Base-by-base conservation (phyloP, 2,797 vertebrate species). In the Lycodopsis pacificus region DNA sequence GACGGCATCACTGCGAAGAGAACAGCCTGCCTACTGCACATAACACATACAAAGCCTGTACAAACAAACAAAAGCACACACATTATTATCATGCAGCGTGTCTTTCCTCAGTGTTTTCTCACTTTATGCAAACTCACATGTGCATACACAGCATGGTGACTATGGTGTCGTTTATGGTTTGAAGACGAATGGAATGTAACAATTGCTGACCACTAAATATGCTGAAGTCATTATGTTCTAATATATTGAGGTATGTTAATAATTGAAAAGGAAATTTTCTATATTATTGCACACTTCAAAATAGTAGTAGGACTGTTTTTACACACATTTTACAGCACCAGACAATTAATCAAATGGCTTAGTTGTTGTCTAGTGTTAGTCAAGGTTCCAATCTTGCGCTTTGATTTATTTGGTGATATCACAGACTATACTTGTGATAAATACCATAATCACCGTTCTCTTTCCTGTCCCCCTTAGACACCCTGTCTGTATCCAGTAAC, bases 401-500 rank as follows among this genome's bases (percentile, higher is more conserved):
- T 67, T 36, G 17, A 38, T 0, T 19, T 9, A 61, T 48, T 19
- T 36, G 20, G 4, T 10, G 46, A 48, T 48, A 13, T 51, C 4
- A 22, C 3, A 0, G 25, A 56, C 10, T 17, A 2, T 53, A 11
- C 2, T 30, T 48, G 8, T 63, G 0, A 38, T 20, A 9, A 9
- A 32, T 61, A 4, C 22, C 1, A 32, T 66, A 14, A 49, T 73
- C 4, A 25, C 65, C 14, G 14, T 10, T 8, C 3, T 77, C 27
- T 25, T 5, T 53, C 67, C 8, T 11, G 4, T 71, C 54, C 0
- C 66, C 9, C 56, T 4, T 89, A 99, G 98, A 99, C 85, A 97
- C 97, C 1, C 94, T 98, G 53, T 99, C 97, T 0, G 97, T 98
- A 34, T 99, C 98, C 93, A 97, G 96, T 64, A 98, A 98, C 0